Conservation (phyloP, 1,140 invertebrate species). For the Tetragnatha versicolor region DNA sequence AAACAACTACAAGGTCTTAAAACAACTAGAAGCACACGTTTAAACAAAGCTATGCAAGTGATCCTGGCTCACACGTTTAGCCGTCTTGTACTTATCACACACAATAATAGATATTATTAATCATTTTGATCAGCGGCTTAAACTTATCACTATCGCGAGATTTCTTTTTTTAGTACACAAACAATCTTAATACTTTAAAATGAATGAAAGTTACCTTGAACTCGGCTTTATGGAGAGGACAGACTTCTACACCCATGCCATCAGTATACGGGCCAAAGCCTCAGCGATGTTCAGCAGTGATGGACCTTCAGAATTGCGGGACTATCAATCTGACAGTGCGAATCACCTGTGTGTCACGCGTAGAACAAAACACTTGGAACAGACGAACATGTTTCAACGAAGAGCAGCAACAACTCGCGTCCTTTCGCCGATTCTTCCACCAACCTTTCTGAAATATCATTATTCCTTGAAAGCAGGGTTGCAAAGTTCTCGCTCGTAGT, state of each 20-base stretch:
- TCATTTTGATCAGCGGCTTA: too few relatives aligned
- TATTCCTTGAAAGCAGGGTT: constrained; percentile 24
- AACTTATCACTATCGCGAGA: too few relatives aligned
- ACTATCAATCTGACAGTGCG: constrained; percentile 4
- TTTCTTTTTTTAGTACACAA: too few relatives aligned
- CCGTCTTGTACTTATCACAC: too few relatives aligned
- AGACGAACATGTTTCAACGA: constrained; percentile 32
- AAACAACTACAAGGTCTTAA: too few relatives aligned
- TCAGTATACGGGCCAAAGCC: constrained; percentile 34
- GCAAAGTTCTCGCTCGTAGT: constrained; percentile 1
- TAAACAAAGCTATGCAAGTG: too few relatives aligned
- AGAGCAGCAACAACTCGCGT: background rate
- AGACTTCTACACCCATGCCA: constrained; percentile 55
- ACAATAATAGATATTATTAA: too few relatives aligned
- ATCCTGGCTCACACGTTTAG: too few relatives aligned
- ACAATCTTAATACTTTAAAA: too few relatives aligned
- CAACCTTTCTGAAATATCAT: constrained; percentile 36
- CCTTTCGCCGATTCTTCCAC: background rate
- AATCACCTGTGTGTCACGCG: constrained; percentile 27
- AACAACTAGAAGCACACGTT: too few relatives aligned
- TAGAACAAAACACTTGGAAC: background rate
- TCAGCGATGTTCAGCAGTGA: background rate
- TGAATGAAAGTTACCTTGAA: constrained; percentile 41
- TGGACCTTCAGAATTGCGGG: background rate
- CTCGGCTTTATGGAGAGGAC: constrained; percentile 47